These are phyloP conservation scores for Rhabdomys pumilio DNA, from an alignment of 2,797 vertebrate species.

Conservation along the genomic window DNA sequence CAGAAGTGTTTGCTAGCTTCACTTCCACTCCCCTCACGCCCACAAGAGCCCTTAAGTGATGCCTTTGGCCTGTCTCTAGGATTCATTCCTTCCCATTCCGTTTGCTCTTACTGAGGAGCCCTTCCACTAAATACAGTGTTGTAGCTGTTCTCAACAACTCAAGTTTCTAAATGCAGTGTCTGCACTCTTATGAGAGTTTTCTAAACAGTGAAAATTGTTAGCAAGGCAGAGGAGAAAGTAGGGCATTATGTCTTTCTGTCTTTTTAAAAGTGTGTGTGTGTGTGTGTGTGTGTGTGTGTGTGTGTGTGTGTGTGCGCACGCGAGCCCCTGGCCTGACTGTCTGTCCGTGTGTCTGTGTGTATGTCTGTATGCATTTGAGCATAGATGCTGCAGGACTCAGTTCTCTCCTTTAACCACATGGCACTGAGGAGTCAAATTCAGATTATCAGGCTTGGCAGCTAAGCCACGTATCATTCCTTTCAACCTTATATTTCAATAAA, in stretches of 20 bases:
- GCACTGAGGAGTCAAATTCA: not conserved
- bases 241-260: not conserved
- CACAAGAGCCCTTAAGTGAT: not conserved
- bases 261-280: not conserved
- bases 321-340: not conserved
- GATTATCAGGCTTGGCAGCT: not conserved
- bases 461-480: not conserved
- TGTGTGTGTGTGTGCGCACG: not conserved
- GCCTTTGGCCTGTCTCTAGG: not conserved
- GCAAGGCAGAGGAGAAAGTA: not conserved
- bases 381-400: not conserved
- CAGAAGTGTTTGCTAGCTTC: not conserved
- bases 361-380: not conserved
- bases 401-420: not conserved
- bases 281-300: not conserved
- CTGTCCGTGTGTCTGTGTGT: not conserved
- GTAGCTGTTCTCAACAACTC: not conserved
- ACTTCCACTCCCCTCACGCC: not conserved
- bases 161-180: conserved; percentile 9
- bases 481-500: conserved; percentile 2
- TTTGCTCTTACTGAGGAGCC: not conserved
- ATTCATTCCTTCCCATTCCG: not conserved
- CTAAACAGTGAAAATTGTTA: not conserved
- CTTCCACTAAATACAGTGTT: not conserved
- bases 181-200: conserved; percentile 11